Base-by-base conservation (phyloP, 2,113 vertebrate species). In the Puntigrus tetrazona region DNA sequence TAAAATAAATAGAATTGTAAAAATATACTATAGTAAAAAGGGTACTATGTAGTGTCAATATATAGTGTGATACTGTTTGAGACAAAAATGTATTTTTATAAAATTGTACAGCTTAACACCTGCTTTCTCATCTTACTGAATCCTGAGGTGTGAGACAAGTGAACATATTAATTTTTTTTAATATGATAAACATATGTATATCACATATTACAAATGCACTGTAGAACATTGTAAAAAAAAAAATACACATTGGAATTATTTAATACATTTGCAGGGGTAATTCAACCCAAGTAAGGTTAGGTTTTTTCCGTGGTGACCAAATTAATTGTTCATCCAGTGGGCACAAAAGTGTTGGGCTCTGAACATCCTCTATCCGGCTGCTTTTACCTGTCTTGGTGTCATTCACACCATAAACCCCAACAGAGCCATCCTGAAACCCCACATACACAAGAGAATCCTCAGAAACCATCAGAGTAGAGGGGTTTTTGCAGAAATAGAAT, bases 381-480 rank as follows among this genome's bases (percentile, higher is more conserved):
- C 31, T 27, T 7, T 43, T 34, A 45, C 83, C 87, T 34, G 79
- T 86, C 63, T 11, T 25, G 16, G 8, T 18, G 59, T 93, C 91
- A 72, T 36, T 83, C 73, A 94, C 79, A n/a, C 88, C 86, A 85
- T 93, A 96, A 36, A 94, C 88, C 18, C 93, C 94, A 5, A 95
- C 87, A 38, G 93, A 92, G 4, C 95, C 95, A 29, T 96, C 94
- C 78, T 90, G 89, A 90, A 95, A 96, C 1, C 95, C 95, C 69
- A 96, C 90, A 88, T 92, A 94, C 50, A 94, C 90, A 82, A 67
- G 76, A 45, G 89, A 86, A 59, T 78, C 88, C 59, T 92, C 82
- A 34, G 89, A 88, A 16, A 92, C 84, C 14, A 76, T 83, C 81
- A 96, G 47, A 70, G 88, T 63, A 41, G 81, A 74, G 0, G 93